Evolutionary conservation across 1,140 invertebrate species (phyloP).

Genomic region (Drosophila tsacasi): DNA sequence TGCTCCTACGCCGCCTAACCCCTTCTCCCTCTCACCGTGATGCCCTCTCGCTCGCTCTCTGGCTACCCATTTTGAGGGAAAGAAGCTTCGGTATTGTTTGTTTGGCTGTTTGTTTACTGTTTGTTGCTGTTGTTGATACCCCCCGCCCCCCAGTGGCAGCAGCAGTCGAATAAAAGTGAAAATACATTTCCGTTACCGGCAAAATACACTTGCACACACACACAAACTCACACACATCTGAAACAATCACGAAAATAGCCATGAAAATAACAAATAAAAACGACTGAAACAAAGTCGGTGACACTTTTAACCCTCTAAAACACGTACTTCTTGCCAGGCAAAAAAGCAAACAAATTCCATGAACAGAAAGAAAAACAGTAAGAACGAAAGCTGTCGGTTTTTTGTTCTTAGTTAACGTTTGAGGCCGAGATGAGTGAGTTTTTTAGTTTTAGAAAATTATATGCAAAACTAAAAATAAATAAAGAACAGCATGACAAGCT

Average conservation of each 20-base stretch:
- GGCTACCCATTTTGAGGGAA: slow-evolving; percentile 5
- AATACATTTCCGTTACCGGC: slow-evolving; percentile 69
- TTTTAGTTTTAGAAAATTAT: background rate
- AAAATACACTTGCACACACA: slow-evolving; percentile 28
- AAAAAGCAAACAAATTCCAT: background rate
- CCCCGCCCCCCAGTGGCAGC: slow-evolving; percentile 5
- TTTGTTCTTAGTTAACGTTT: slow-evolving; percentile 1
- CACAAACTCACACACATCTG: slow-evolving; percentile 2
- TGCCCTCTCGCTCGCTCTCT: slow-evolving; percentile 4
- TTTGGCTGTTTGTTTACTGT: slow-evolving; percentile 44
- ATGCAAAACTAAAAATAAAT: too few species aligned
- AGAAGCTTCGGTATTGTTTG: slow-evolving; percentile 43
- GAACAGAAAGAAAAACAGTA: background rate
- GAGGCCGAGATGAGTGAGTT: background rate
- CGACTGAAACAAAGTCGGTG: background rate
- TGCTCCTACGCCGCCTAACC: slow-evolving; percentile 19
- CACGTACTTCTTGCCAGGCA: slow-evolving; percentile 6
- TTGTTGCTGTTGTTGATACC: slow-evolving; percentile 36
- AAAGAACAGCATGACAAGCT: background rate
- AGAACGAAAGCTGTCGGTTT: background rate
- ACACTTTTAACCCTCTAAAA: slow-evolving; percentile 15
- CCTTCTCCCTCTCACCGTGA: background rate
- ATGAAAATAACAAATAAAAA: slow-evolving; percentile 3
- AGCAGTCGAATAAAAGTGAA: slow-evolving; percentile 59
- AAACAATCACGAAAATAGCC: slow-evolving; percentile 9